Conservation (phyloP, 2,888 invertebrate genomes). For the Macaria notata region DNA sequence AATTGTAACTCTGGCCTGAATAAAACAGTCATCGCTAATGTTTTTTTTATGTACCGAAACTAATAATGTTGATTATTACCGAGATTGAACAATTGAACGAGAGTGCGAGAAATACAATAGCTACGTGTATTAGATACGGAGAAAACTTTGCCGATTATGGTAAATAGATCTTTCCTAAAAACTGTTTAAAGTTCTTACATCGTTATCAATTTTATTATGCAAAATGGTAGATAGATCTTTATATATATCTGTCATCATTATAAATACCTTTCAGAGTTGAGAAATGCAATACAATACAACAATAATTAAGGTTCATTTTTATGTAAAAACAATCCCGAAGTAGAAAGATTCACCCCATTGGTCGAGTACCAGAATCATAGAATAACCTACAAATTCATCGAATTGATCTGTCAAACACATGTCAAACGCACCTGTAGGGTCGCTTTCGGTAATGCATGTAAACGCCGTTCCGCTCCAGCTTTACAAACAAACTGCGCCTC, state of each 20-base stretch:
- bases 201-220: too few relatives aligned
- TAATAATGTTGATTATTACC: constrained; percentile 14
- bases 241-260: too few relatives aligned
- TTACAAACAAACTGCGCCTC: constrained; percentile 60
- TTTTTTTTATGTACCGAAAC: constrained; percentile 8
- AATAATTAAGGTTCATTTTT: too few relatives aligned
- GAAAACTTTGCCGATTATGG: neutral
- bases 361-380: too few relatives aligned
- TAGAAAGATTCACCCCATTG: too few relatives aligned
- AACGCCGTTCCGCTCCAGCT: constrained; percentile 78
- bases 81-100: constrained; percentile 6
- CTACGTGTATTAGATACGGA: neutral
- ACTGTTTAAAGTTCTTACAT: too few relatives aligned
- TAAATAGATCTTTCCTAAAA: too few relatives aligned
- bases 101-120: neutral
- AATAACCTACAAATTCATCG: too few relatives aligned
- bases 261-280: too few relatives aligned
- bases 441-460: constrained; percentile 82
- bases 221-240: too few relatives aligned
- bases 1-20: constrained; percentile 7
- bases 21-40: constrained; percentile 11
- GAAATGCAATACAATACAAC: too few relatives aligned
- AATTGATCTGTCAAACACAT: neutral
- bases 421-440: constrained; percentile 63
- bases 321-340: too few relatives aligned